A percentile compares a stretch with the other conserved stretches of the same genome.
Evolutionary conservation across 2,888 invertebrate species (phyloP).

Genomic region (Heliothis peltigera): DNA sequence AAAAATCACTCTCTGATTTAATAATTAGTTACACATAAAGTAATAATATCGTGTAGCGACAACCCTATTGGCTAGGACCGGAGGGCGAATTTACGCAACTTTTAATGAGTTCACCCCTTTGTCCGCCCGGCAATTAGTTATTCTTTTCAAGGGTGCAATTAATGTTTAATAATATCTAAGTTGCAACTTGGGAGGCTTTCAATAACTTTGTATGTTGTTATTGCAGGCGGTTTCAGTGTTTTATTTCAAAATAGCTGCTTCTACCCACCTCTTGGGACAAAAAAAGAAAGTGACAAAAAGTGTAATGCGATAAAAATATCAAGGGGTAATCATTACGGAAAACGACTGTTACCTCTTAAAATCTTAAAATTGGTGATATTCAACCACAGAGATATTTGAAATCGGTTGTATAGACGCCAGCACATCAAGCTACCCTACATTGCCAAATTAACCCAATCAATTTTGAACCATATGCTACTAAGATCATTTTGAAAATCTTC

Average conservation of each 20-base stretch:
- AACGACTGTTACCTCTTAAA: slow-evolving; percentile 66
- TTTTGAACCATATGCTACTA: no score
- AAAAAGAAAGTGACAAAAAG: no score
- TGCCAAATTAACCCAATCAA: no score
- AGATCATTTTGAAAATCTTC: no score
- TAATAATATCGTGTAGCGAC: slow-evolving; percentile 6
- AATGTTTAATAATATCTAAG: slow-evolving; percentile 65
- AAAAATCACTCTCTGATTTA: not conserved
- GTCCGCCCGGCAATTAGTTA: slow-evolving; percentile 69
- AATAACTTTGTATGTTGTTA: slow-evolving; percentile 22
- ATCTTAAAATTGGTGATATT: no score
- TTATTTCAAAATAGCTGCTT: no score
- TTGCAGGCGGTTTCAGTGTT: not conserved
- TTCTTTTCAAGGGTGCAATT: slow-evolving; percentile 71
- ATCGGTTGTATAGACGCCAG: no score
- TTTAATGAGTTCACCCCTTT: slow-evolving; percentile 72
- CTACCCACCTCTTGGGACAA: no score
- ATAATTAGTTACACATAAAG: slow-evolving; percentile 9
- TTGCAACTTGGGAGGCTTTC: slow-evolving; percentile 32
- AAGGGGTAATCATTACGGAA: slow-evolving; percentile 46
- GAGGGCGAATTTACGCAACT: slow-evolving; percentile 61
- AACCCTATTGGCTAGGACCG: slow-evolving; percentile 33
- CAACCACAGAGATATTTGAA: no score
- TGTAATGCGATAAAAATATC: not conserved
- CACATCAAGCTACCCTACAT: no score